Percentiles rank a stretch among this genome's conserved stretches.
These are phyloP conservation scores for Eupleurogrammus muticus DNA, from an alignment of 2,797 vertebrate species.

Conservation along the genomic window DNA sequence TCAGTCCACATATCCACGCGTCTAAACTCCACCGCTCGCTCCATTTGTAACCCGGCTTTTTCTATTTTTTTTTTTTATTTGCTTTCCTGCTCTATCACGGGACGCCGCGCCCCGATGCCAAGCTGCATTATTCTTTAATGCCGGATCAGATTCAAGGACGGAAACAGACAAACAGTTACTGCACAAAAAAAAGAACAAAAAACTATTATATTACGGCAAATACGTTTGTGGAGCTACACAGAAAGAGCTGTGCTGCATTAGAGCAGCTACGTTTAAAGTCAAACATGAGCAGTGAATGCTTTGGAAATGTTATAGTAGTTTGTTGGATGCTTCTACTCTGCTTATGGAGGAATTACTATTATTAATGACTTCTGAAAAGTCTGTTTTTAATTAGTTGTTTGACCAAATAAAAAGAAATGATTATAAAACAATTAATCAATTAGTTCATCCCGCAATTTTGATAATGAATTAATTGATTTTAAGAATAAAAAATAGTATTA, in stretches of 20 bases:
- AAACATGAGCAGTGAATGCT: slow-evolving; percentile 1
- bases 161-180: slow-evolving; percentile 24
- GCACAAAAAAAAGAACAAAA: slow-evolving; percentile 10
- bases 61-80: too few relatives aligned
- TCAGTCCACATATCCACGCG: slow-evolving; percentile 70
- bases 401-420: too few relatives aligned
- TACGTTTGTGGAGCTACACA: slow-evolving; percentile 6
- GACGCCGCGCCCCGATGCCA: slow-evolving; percentile 62
- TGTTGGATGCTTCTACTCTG: too few relatives aligned
- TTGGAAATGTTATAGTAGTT: too few relatives aligned
- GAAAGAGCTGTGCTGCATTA: slow-evolving; percentile 14
- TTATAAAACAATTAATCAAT: too few relatives aligned
- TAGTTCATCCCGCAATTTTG: too few relatives aligned
- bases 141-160: slow-evolving; percentile 72
- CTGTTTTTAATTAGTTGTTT: too few relatives aligned
- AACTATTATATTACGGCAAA: slow-evolving; percentile 28
- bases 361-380: too few relatives aligned
- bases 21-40: slow-evolving; percentile 64
- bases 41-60: slow-evolving; percentile 78
- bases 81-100: slow-evolving; percentile 53
- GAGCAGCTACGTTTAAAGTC: slow-evolving; percentile 7
- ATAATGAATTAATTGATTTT: too few relatives aligned
- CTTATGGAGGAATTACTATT: too few relatives aligned
- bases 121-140: slow-evolving; percentile 59
- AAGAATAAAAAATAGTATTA: too few relatives aligned